These are phyloP conservation scores for Berghia stephanieae DNA, from an alignment of 1,140 invertebrate genomes.

Conservation along the genomic window DNA sequence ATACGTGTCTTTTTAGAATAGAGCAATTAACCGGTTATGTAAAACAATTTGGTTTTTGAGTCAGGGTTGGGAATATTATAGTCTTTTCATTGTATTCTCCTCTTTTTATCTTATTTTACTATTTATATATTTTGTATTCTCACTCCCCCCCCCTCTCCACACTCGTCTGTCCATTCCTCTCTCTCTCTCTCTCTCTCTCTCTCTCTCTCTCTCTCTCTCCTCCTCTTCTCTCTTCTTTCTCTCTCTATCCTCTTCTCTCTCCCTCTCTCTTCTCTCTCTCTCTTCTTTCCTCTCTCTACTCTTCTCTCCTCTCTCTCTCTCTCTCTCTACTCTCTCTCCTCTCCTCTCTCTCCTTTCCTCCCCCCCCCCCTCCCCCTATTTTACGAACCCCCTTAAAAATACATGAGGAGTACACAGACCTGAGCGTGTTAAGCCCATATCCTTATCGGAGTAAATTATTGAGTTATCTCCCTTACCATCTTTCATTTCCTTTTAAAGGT, in stretches of 20 bases:
- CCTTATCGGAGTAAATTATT: no score
- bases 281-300: background rate
- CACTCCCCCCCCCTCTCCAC: background rate
- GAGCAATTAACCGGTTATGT: no score
- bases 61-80: no score
- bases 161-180: background rate
- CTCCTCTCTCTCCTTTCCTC: slow-evolving; percentile 33
- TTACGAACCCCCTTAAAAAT: no score
- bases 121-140: background rate
- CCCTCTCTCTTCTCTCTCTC: background rate
- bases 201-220: slow-evolving; percentile 47
- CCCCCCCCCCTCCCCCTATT: slow-evolving; percentile 58
- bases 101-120: background rate
- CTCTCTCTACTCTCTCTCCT: background rate
- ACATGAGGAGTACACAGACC: no score
- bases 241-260: background rate
- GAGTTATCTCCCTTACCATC: no score
- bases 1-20: no score
- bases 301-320: background rate
- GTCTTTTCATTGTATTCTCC: background rate
- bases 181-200: slow-evolving; percentile 17
- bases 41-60: no score
- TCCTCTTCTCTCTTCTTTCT: slow-evolving; percentile 37
- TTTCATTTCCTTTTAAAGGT: no score
- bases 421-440: no score